Base-by-base conservation (phyloP, 30 jellyfish, hydroid and myxozoan species). In the Turritopsis rubra region DNA sequence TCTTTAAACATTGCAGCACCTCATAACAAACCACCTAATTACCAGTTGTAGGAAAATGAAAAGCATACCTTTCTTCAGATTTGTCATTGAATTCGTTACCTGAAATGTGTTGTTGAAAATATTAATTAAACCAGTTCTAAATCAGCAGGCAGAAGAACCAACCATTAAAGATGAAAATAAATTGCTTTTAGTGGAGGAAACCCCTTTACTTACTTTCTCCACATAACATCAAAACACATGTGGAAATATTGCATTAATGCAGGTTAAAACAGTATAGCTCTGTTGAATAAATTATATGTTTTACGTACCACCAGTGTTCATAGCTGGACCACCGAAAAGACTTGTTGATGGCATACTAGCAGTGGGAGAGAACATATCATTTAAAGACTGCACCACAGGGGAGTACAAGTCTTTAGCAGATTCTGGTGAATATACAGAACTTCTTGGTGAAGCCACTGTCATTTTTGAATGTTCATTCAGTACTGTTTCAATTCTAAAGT, bases 321-420 rank as follows among this genome's bases (percentile, higher is more conserved):
- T 25, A 1, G 96, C 98, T 28, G 98, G 98, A 26, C 96, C 96
- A 16, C 98, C 98, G 79, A 76, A 89, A 3, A 86, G 66, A 68
- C 77, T 68, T 68, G 28, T 23, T 68, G 77, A 68, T n/a, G 77
- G 28, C 77, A n/a, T 23, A n/a, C 60, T 41, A 21, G 80, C 79
- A 53, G 83, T 1, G 17, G 87, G 87, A 21, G 87, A 80, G 53
- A 80, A 80, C 87, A 80, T 80, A 24, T 80, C 54, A 53, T 22
- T 80, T 0, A 80, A 68, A 17, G 87, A 80, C 66, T 80, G 54
- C 1, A 53, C 87, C 28, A 80, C 87, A 52, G 87, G 87, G 5
- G 87, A 80, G 66, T 22, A 80, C 26, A 80, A 1, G 54, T 65
- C 87, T 41, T 54, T 76, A 28, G 65, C 31, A 13, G 79, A 65